Evolutionary conservation across 2,888 invertebrate genomes (phyloP).

Genomic region (Adelognathus sp.): DNA sequence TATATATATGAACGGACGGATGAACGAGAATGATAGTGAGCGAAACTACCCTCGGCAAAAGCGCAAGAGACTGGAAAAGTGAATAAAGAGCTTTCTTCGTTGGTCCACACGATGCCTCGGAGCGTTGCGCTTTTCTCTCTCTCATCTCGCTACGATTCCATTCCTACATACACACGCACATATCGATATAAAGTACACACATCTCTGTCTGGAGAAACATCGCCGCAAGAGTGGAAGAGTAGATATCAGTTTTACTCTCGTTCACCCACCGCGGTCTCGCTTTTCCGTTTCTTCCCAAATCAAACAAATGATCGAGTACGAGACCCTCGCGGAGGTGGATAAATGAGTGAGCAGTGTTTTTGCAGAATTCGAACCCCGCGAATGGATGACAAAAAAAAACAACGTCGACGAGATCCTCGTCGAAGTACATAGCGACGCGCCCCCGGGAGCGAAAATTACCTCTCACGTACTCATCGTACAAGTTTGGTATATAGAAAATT

Average conservation of each 20-base stretch:
- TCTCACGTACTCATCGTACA: neutral
- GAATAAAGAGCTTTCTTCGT: neutral
- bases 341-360: conserved; percentile 1
- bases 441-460: neutral
- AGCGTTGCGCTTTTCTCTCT: neutral
- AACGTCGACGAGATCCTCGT: neutral
- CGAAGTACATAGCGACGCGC: neutral
- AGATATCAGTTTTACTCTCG: conserved; percentile 1
- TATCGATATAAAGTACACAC: no score
- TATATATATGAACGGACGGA: neutral
- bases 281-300: neutral
- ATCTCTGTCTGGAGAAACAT: neutral
- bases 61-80: neutral
- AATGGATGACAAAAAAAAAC: neutral
- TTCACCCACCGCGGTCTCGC: neutral
- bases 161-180: no score
- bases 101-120: neutral
- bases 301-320: conserved; percentile 13
- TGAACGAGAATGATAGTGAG: neutral
- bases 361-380: neutral
- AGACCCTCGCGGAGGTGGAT: neutral
- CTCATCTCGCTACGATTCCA: neutral
- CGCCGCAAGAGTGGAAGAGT: neutral
- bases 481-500: neutral
- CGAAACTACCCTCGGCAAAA: neutral